These are phyloP conservation scores for Coptodon bakossiorum DNA, from an alignment of 2,113 vertebrate genomes.

Conservation along the genomic window DNA sequence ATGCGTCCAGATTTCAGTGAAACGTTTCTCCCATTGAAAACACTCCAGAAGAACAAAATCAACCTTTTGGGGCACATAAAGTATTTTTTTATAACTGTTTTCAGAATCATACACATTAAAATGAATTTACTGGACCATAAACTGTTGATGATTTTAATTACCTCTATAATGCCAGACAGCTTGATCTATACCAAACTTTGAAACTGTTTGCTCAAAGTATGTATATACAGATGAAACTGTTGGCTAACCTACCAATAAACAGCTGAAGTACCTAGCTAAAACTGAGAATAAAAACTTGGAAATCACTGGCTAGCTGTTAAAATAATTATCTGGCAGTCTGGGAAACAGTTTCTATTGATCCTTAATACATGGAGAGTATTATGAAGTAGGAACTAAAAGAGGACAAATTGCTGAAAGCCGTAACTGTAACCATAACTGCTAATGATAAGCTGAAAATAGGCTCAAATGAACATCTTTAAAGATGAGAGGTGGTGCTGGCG, in stretches of 20 bases:
- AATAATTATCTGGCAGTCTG: neutral
- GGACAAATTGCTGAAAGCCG: neutral
- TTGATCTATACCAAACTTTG: neutral
- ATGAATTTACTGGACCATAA: neutral
- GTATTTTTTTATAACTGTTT: neutral
- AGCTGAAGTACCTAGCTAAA: neutral
- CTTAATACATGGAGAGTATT: neutral
- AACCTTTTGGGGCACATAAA: neutral
- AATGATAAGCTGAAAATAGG: neutral
- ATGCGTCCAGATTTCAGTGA: neutral
- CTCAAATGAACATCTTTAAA: neutral
- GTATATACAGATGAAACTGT: neutral
- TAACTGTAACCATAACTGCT: neutral
- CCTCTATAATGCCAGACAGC: neutral
- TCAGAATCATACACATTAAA: neutral
- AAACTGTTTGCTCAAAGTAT: neutral
- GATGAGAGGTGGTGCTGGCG: neutral
- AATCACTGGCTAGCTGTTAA: neutral
- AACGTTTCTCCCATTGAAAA: rapidly evolving
- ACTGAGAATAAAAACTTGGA: neutral
- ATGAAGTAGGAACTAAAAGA: neutral
- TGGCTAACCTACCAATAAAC: neutral
- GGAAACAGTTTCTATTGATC: neutral
- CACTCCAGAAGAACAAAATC: neutral
- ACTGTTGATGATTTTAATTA: neutral